phyloP scores from a whole-genome alignment of 2,797 vertebrate genomes.

The Tragopan temminckii region DNA sequence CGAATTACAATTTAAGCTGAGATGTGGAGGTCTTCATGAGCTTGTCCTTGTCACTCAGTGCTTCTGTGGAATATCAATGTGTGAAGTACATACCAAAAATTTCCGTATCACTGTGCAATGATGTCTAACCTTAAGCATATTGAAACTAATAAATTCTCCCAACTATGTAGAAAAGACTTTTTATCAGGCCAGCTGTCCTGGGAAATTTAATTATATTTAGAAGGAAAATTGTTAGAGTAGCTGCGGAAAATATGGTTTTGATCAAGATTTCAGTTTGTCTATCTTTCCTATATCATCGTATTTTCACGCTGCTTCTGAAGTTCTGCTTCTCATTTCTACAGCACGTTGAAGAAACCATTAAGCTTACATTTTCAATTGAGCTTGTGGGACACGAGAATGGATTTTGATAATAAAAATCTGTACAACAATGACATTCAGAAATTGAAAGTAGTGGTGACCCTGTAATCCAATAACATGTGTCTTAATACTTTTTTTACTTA shows the following conservation, averaged over 20 bases:
- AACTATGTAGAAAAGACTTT: neutral
- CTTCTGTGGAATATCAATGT: neutral
- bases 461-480: conserved; percentile 55
- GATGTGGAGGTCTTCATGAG: neutral
- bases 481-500: conserved; percentile 63
- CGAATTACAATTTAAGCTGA: neutral
- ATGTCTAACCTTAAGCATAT: neutral
- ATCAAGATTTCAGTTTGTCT: neutral
- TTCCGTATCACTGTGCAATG: neutral
- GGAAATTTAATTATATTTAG: neutral
- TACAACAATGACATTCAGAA: conserved; percentile 31
- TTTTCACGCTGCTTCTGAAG: conserved; percentile 1
- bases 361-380: conserved; percentile 19
- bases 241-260: conserved; percentile 9
- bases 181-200: neutral
- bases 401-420: conserved; percentile 53
- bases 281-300: neutral
- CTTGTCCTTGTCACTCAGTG: neutral
- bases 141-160: neutral
- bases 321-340: conserved; percentile 31
- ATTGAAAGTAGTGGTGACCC: conserved; percentile 47
- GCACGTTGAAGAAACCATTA: neutral
- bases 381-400: conserved; percentile 15
- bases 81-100: neutral
- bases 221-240: neutral